Evolutionary conservation across 2,113 vertebrate species (phyloP), one percentile per base, ranked within the genome.

Genomic region (Cyanoderma ruficeps): DNA sequence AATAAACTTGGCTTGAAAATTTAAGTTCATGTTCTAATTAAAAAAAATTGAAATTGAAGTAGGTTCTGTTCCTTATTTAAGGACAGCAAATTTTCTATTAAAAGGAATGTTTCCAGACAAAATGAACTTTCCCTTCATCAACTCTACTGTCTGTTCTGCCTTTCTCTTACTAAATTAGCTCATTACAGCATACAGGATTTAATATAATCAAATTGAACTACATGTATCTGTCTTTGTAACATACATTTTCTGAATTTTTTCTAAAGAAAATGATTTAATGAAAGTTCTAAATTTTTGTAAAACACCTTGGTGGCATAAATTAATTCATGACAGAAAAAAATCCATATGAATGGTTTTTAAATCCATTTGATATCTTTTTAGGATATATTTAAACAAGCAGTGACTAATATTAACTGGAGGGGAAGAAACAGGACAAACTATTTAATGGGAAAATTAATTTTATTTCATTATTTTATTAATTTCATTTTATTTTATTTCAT

Each of bases 341-440:
- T 57, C 7, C 31, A 65, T 57, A 67, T 12, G 0, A 49, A 2
- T 52, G 1, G 0, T 1, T 41, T 86, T 52, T 5, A n/a, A 82
- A 69, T 15, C 3, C 1, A 35, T 71, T 63, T 3, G 19, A 10
- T 68, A 25, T 64, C 30, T 60, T 72, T 84, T 64, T 52, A 33
- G 7, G 35, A 53, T 50, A 42, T 46, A 50, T 12, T 18, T 67
- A 20, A 68, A 71, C 6, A 88, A 71, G 10, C 12, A 64, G 5
- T 47, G 15, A 63, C 15, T 37, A 55, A 25, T 27, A 16, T 46
- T 46, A 63, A 41, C 9, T 49, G 20, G 3, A 70, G 3, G 13
- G 7, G 10, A 81, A 61, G 7, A 53, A 78, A 69, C 9, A 5
- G 8, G 7, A 5, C 2, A 46, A 76, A 67, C 8, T 31, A 46